A percentile compares a stretch with the other conserved stretches of the same genome.
phyloP scores from a whole-genome alignment of 2,797 vertebrate species.

The Pangasius sanitwongsei region DNA sequence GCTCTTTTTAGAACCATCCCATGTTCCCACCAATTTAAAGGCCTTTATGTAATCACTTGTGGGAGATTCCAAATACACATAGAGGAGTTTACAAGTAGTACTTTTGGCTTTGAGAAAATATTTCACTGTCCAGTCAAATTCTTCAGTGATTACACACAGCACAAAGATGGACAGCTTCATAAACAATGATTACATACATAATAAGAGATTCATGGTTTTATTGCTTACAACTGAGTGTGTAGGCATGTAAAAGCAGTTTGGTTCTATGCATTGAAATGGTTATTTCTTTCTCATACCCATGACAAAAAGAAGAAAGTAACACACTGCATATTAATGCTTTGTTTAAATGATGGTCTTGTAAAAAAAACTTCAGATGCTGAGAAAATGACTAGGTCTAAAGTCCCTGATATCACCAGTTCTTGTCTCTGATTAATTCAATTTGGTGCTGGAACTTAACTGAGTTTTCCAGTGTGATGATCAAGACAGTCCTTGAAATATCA shows the following conservation, averaged over 20 bases:
- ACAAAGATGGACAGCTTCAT: neutral
- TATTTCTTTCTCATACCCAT: neutral
- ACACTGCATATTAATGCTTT: neutral
- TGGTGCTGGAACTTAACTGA: neutral
- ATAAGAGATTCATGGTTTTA: neutral
- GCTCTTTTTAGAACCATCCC: neutral
- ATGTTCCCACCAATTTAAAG: neutral
- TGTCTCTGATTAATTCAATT: neutral
- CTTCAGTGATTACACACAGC: neutral
- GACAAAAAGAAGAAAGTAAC: neutral
- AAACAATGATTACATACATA: neutral
- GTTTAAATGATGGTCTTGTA: neutral
- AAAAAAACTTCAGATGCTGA: neutral
- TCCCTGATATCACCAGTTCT: neutral
- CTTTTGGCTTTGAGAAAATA: neutral
- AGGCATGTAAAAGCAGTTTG: neutral
- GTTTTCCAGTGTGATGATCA: slow-evolving; percentile 1
- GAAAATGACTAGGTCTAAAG: neutral
- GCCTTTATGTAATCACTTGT: slow-evolving; percentile 1
- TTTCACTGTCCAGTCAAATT: neutral
- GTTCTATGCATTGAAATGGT: neutral
- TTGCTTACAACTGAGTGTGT: neutral
- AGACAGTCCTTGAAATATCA: neutral
- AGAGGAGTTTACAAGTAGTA: neutral
- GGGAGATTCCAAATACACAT: slow-evolving; percentile 14